Conservation (phyloP, 1,140 invertebrate genomes). For the Pseudomyrmex concolor region DNA sequence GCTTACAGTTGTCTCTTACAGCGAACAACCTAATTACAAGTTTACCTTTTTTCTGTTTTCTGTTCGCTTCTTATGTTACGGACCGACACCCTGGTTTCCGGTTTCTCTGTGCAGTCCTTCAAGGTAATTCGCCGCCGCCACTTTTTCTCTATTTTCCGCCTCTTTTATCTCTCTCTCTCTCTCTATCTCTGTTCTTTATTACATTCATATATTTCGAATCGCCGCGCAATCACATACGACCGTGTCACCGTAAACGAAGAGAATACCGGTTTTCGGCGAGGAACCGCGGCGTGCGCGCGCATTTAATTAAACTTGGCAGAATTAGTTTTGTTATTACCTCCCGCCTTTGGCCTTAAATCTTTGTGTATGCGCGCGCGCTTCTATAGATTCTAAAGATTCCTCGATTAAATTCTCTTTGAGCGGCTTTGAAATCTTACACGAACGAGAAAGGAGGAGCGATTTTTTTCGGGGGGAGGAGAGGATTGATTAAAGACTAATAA, state of each 20-base stretch:
- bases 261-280: background rate
- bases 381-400: no score
- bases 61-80: constrained; percentile 82
- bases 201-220: constrained; percentile 32
- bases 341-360: background rate
- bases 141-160: constrained; percentile 71
- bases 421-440: background rate
- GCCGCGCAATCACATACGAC: background rate
- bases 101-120: constrained; percentile 83
- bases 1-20: constrained; percentile 69
- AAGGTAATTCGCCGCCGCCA: constrained; percentile 80
- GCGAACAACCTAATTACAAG: constrained; percentile 78
- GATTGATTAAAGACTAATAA: background rate
- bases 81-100: constrained; percentile 80
- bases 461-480: background rate
- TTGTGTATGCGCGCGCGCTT: background rate
- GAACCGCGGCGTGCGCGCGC: background rate
- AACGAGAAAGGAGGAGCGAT: background rate
- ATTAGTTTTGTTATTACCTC: background rate
- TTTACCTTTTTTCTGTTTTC: constrained; percentile 81
- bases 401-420: background rate
- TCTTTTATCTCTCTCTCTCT: constrained; percentile 45
- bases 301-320: background rate
- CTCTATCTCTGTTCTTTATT: constrained; percentile 28
- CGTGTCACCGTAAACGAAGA: constrained; percentile 24